Evolutionary conservation across 2,113 vertebrate genomes (phyloP).

Genomic region (Bujurquina vittata): DNA sequence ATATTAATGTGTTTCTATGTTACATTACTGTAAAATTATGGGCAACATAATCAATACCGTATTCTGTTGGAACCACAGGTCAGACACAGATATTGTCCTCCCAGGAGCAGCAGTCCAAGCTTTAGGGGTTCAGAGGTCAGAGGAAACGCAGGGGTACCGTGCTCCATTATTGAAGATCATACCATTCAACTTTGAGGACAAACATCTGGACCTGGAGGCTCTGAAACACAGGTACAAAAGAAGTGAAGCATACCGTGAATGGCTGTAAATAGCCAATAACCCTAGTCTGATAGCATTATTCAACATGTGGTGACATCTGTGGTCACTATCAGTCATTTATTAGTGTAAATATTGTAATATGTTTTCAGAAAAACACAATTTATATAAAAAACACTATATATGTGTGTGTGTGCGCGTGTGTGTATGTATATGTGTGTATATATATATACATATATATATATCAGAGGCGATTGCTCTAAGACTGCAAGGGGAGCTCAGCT

Average conservation of each 20-base stretch:
- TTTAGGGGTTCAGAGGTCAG: conserved; percentile 18
- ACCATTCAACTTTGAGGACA: conserved; percentile 51
- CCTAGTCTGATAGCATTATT: neutral
- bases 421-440: too few species aligned
- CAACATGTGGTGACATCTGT: neutral
- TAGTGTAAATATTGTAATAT: neutral
- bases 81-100: conserved; percentile 26
- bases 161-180: conserved; percentile 46
- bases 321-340: neutral
- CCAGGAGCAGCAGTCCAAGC: conserved; percentile 26
- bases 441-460: too few species aligned
- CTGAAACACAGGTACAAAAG: conserved; percentile 59
- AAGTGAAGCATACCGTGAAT: neutral
- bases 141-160: conserved; percentile 24
- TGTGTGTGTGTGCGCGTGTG: too few species aligned
- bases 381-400: too few species aligned
- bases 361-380: neutral
- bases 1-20: neutral
- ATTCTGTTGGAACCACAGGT: conserved; percentile 47
- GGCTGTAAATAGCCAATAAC: neutral
- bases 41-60: neutral
- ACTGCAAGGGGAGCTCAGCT: too few species aligned
- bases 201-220: conserved; percentile 22
- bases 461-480: too few species aligned
- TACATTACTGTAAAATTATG: neutral